Evolutionary conservation across 2,888 invertebrate genomes (phyloP), one percentile per base, ranked within the genome.

Genomic region (Muscina levida): DNA sequence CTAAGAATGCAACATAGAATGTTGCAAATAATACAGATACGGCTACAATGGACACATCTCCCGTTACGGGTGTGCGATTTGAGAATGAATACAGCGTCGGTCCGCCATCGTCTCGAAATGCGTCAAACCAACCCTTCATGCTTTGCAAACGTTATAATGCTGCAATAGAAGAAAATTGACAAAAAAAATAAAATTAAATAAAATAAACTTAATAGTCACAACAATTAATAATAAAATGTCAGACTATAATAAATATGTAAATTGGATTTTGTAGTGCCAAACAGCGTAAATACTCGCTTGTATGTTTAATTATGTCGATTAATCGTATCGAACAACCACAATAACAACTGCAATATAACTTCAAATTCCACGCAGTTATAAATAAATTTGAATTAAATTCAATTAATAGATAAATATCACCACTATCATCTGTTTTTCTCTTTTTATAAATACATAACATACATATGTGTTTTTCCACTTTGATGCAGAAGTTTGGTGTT

Each of bases 81-180:
- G 96, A 95, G 92, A 97, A 97, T 88, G 95, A 95, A 92, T 98
- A 99, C 84, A 98, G 94, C 86, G 98, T 98, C 85, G 98, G 98
- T 86, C 97, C 98, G 90, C 98, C 98, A 93, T 97, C 96, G 92
- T 95, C 95, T 90, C 98, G 96, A 93, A 98, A 98, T 84, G 97
- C 97, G 91, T 97, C 97, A 92, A 98, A 98, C 97, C 97, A 97
- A 92, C 97, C 97, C 94, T 94, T 96, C 96, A 96, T 97, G 91
- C 92, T 93, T 79, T 84, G 83, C 82, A 84, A 85, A 85, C 85
- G 86, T 85, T 86, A 85, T 77, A 84, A 85, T 84, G 85, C 88
- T 88, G 83, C 1, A 85, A 48, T n/a, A 67, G 72, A 71, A 62
- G 19, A 26, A 19, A 46, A 65, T 56, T 57, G 44, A 22, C 15